These are phyloP conservation scores for Zalophus californianus DNA, from an alignment of 2,797 vertebrate species.

Conservation along the genomic window DNA sequence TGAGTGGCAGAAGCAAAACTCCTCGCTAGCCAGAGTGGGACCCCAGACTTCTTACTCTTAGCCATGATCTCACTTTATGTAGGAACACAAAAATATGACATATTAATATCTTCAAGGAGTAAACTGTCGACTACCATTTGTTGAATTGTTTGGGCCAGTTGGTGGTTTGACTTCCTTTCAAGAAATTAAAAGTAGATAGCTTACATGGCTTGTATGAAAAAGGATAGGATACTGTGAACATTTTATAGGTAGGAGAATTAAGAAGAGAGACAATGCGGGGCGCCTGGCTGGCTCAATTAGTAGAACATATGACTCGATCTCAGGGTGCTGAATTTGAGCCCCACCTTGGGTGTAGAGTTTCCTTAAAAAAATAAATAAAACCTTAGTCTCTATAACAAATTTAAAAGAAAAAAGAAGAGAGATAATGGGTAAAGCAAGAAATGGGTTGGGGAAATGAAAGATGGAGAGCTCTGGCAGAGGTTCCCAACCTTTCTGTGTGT, in stretches of 20 bases:
- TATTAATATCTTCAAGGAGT: neutral
- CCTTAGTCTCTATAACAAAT: neutral
- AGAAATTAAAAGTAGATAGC: neutral
- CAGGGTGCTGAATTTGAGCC: neutral
- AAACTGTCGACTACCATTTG: neutral
- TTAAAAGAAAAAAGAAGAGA: neutral
- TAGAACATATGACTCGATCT: neutral
- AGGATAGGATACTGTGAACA: neutral
- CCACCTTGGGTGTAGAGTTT: neutral
- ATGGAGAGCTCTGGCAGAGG: neutral
- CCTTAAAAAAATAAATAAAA: neutral
- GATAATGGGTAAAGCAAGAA: neutral
- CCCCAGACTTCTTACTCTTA: neutral
- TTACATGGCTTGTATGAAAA: neutral
- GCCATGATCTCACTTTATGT: neutral
- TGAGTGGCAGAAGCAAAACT: neutral
- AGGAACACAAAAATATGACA: neutral
- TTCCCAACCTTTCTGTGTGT: neutral
- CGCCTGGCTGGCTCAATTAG: neutral
- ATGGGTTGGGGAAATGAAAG: neutral
- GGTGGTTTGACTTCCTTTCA: constrained; percentile 7
- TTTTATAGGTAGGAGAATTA: constrained; percentile 14
- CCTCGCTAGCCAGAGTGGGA: neutral
- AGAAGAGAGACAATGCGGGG: neutral
- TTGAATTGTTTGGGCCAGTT: constrained; percentile 6